Evolutionary conservation across 2,113 vertebrate genomes (phyloP).

Genomic region (Chinchilla lanigera): DNA sequence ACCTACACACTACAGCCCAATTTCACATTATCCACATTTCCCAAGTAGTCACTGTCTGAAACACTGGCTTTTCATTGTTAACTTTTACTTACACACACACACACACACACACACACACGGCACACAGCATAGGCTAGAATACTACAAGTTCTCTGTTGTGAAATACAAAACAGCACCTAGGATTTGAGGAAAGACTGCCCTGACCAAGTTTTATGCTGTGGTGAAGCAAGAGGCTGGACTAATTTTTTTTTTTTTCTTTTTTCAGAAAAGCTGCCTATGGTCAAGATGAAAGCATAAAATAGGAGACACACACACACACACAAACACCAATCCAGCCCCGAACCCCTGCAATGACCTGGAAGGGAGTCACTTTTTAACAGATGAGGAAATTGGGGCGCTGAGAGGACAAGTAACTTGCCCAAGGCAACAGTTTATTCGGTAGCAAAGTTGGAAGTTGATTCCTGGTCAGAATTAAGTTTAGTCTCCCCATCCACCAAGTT

Average conservation of each 20-base stretch:
- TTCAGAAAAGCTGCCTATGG: neutral
- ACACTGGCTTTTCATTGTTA: neutral
- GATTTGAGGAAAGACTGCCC: neutral
- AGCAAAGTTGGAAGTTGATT: neutral
- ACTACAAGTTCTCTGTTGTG: neutral
- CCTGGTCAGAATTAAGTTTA: neutral
- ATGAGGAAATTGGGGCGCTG: neutral
- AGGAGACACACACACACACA: neutral
- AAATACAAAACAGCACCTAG: neutral
- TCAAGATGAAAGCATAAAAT: neutral
- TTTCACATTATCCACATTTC: neutral
- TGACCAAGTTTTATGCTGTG: neutral
- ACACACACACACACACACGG: neutral
- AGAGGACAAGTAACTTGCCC: neutral
- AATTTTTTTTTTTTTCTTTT: neutral
- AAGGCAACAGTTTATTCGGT: neutral
- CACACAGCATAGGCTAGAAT: neutral
- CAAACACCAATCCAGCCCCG: neutral
- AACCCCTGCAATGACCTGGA: neutral
- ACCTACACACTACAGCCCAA: neutral
- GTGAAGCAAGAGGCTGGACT: neutral
- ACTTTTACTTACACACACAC: slow-evolving; percentile 35
- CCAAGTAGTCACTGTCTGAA: neutral
- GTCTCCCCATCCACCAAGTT: neutral
- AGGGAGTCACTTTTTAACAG: neutral